phyloP scores from a whole-genome alignment of 2,888 invertebrate species.

The Ptilodon capucinus region DNA sequence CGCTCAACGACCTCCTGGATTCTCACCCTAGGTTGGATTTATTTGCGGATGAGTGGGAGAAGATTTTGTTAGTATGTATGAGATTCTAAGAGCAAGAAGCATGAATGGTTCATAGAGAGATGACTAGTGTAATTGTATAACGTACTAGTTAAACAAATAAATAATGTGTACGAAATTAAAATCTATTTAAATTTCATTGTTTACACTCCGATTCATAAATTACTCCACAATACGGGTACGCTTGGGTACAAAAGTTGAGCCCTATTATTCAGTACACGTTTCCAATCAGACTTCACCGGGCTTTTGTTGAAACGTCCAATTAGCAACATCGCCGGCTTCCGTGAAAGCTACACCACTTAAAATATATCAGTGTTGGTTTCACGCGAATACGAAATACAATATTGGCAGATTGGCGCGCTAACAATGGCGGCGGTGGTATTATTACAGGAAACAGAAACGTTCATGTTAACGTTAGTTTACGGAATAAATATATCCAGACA shows the following conservation, averaged over 20 bases:
- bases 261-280: background rate
- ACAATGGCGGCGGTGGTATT: background rate
- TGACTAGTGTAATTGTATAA: too few relatives aligned
- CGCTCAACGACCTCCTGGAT: too few relatives aligned
- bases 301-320: slow-evolving; percentile 2
- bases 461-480: too few relatives aligned
- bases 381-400: background rate
- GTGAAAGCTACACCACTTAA: background rate
- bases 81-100: too few relatives aligned
- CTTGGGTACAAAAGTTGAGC: background rate
- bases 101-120: too few relatives aligned
- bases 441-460: background rate
- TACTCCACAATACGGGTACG: background rate
- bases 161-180: too few relatives aligned
- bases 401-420: background rate
- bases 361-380: slow-evolving; percentile 4
- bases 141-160: too few relatives aligned
- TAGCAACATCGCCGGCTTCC: background rate
- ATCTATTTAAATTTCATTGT: background rate
- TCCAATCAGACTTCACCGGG: background rate
- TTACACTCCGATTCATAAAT: background rate
- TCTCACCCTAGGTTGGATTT: too few relatives aligned
- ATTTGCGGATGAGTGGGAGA: too few relatives aligned
- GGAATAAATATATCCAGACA: too few relatives aligned
- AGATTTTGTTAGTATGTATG: too few relatives aligned